Evolutionary conservation across 2,888 invertebrate species (phyloP), one percentile per base, ranked within the genome.

Genomic region (Caprella mutica): DNA sequence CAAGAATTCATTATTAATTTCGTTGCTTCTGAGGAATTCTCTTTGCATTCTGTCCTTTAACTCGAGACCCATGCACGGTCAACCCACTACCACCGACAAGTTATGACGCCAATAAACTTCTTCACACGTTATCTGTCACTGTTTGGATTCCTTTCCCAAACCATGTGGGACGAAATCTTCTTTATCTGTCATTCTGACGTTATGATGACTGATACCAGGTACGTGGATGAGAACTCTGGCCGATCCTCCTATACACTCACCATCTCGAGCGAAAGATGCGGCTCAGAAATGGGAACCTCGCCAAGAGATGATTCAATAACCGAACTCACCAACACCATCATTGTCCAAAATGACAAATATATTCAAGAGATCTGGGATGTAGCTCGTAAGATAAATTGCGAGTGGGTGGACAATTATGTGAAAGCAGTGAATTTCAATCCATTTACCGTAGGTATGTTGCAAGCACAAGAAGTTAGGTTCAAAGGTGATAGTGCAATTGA

Each of bases 401-500:
- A 68, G 40, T 68, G 68, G 68, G 64, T 64, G 2, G 59, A 63
- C 35, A 65, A 57, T 19, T 61, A 56, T 40, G 58, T 63, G 14
- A 65, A 65, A 43, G 59, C 58, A 9, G 63, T 68, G n/a, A 62
- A 59, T 12, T 68, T 67, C 52, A 56, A 63, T 27, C 66, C 68
- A 17, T 65, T 68, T 42, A 40, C 56, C 14, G 68, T 68, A n/a
- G 67, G 67, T n/a, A 65, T 65, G 61, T 46, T 68, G 8, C 63
- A 65, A 23, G 65, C 66, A 5, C 55, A 65, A 26, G 62, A 63
- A 40, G 62, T 66, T 5, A 56, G 55, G 23, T 67, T 68, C 52
- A 48, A 59, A 27, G 67, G 64, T 5, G 62, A 65, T 19, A 56
- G 65, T 9, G 78, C 80, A 1, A 64, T 69, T 29, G 68, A 69